Evolutionary conservation across 35 echinoderm and acorn worm genomes (phyloP), one percentile per base, ranked within the genome.

Genomic region (Eucidaris tribuloides): DNA sequence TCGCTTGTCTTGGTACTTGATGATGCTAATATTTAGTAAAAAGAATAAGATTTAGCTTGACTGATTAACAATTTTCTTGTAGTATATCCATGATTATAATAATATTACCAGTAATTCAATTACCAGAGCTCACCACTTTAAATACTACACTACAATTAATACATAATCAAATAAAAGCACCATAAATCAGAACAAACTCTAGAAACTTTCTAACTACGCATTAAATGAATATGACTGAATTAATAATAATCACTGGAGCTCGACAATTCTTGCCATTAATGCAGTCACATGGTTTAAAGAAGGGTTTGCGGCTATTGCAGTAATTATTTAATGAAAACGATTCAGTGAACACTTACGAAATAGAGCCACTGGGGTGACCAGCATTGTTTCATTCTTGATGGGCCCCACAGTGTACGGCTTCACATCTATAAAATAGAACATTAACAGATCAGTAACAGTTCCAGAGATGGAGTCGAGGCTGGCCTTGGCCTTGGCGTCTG

Each of bases 381-480:
- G 59, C 83, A 85, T 85, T 24, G 83, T 64, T 55, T 91, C 89
- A 86, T 70, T 91, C 0, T 23, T 38, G 58, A 91, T 80, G 33
- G 82, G 71, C 25, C 89, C 89, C 27, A 80, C 54, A 13, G 76
- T 85, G 77, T 85, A 68, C 1, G 76, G 77, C 48, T 81, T 91
- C 5, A 85, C 45, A 57, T 86, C 89, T 91, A 54, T 17, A 44
- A 24, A 0, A 34, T n/a, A 37, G 50, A 55, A n/a, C n/a, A n/a
- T n/a, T n/a, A n/a, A n/a, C n/a, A n/a, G n/a, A n/a, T n/a, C n/a
- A n/a, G n/a, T n/a, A n/a, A n/a, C n/a, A n/a, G n/a, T n/a, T n/a
- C n/a, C n/a, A n/a, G n/a, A n/a, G n/a, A n/a, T n/a, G n/a, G n/a
- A n/a, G n/a, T n/a, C n/a, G n/a, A n/a, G n/a, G n/a, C n/a, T n/a